phyloP scores from a whole-genome alignment of 2,797 vertebrate genomes.

The Halcyon leucocephala region DNA sequence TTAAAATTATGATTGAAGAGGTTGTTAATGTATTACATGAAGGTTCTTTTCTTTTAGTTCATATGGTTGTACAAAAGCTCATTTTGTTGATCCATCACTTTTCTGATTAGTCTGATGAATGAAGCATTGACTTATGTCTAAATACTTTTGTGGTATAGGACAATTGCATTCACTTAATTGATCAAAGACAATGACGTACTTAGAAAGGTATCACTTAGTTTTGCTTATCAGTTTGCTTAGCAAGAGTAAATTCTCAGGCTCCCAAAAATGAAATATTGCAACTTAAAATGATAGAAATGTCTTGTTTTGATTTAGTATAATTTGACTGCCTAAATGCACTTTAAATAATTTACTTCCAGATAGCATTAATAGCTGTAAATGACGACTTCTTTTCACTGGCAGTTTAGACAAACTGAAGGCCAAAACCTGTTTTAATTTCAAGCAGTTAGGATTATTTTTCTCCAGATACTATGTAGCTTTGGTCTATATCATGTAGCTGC shows the following conservation, averaged over 20 bases:
- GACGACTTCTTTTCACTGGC: not conserved
- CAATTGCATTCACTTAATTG: slow-evolving; percentile 35
- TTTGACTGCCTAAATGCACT: slow-evolving; percentile 38
- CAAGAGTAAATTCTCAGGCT: slow-evolving; percentile 22
- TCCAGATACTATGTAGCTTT: not conserved
- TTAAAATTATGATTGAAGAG: slow-evolving; percentile 32
- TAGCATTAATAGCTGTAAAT: not conserved
- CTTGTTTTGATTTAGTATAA: slow-evolving; percentile 46
- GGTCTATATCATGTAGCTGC: not conserved
- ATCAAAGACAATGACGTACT: slow-evolving; percentile 47
- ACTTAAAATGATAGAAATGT: slow-evolving; percentile 17
- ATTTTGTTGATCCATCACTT: slow-evolving; percentile 24
- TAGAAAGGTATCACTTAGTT: slow-evolving; percentile 45
- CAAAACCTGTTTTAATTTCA: not conserved
- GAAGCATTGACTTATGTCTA: slow-evolving; percentile 19
- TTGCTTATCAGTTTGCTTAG: slow-evolving; percentile 36
- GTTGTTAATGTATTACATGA: slow-evolving; percentile 30
- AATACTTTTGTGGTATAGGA: not conserved
- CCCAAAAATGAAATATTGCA: slow-evolving; percentile 51
- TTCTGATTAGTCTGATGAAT: slow-evolving; percentile 55
- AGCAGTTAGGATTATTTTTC: not conserved
- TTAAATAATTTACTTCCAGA: slow-evolving; percentile 43
- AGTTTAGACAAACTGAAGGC: slow-evolving; percentile 18
- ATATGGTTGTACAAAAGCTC: slow-evolving; percentile 50
- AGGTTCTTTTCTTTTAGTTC: slow-evolving; percentile 34